Evolutionary conservation across 1,140 invertebrate genomes (phyloP).

Genomic region (Babylonia areolata): DNA sequence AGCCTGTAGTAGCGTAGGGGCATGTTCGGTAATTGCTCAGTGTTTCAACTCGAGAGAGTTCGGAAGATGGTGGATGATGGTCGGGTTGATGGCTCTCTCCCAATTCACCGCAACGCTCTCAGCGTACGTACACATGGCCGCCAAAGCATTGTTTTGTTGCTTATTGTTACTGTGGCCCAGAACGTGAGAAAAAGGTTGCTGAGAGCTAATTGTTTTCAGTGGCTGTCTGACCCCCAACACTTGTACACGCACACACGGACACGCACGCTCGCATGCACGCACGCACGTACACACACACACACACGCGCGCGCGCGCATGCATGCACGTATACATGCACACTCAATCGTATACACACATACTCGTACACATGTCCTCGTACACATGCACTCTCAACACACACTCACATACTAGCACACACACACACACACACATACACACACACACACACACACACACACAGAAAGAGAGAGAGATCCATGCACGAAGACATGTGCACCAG

Average conservation of each 20-base stretch:
- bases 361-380: neutral
- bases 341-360: neutral
- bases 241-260: neutral
- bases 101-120: neutral
- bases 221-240: neutral
- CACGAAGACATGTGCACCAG: too few species aligned
- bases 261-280: neutral
- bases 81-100: neutral
- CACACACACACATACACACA: neutral
- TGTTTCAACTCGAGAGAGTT: neutral
- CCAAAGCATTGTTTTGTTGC: neutral
- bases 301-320: neutral
- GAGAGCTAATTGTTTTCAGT: too few species aligned
- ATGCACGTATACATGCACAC: neutral
- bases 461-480: too few species aligned
- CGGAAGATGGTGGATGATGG: neutral
- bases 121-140: too few species aligned
- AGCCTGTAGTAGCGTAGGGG: neutral
- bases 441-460: neutral
- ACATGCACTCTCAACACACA: neutral
- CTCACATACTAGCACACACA: neutral
- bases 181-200: neutral
- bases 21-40: neutral
- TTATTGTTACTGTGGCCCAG: neutral
- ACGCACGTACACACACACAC: neutral